Conservation (phyloP, 2,797 vertebrate species). For the Leontocebus nigricollis region DNA sequence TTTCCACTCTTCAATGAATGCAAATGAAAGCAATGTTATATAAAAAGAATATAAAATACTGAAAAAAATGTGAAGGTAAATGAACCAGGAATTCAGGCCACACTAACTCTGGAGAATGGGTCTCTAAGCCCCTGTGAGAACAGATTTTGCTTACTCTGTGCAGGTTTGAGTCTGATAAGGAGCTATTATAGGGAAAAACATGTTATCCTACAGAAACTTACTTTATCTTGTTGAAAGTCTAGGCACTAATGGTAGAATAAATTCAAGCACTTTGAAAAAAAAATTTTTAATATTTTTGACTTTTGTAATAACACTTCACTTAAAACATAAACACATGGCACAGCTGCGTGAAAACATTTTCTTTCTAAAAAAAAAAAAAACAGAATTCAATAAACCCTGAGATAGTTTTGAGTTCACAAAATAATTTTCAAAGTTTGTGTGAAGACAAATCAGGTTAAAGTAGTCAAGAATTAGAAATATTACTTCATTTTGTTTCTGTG, state of each 20-base stretch:
- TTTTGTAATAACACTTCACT: too few relatives aligned
- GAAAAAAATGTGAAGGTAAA: slow-evolving; percentile 27
- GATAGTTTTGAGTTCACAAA: background rate
- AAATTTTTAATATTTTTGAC: too few relatives aligned
- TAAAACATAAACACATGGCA: too few relatives aligned
- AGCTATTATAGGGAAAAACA: background rate
- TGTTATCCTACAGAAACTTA: background rate
- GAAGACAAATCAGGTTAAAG: background rate
- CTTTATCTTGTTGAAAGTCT: slow-evolving; percentile 49
- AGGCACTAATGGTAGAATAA: slow-evolving; percentile 33
- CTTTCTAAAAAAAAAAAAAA: background rate
- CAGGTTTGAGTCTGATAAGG: slow-evolving; percentile 28
- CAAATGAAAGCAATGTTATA: slow-evolving; percentile 21
- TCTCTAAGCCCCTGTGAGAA: background rate
- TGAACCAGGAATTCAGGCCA: slow-evolving; percentile 11
- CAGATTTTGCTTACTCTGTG: background rate
- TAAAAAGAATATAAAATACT: slow-evolving; percentile 43
- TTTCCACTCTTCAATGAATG: slow-evolving; percentile 35
- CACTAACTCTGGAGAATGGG: slow-evolving; percentile 19
- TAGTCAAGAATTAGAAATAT: background rate
- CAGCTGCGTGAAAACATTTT: too few relatives aligned
- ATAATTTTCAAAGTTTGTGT: background rate
- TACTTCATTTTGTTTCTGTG: background rate
- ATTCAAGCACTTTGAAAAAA: background rate
- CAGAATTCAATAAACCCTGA: background rate